Evolutionary conservation across 1,140 invertebrate species (phyloP).

Genomic region (Heliconius hermathena): DNA sequence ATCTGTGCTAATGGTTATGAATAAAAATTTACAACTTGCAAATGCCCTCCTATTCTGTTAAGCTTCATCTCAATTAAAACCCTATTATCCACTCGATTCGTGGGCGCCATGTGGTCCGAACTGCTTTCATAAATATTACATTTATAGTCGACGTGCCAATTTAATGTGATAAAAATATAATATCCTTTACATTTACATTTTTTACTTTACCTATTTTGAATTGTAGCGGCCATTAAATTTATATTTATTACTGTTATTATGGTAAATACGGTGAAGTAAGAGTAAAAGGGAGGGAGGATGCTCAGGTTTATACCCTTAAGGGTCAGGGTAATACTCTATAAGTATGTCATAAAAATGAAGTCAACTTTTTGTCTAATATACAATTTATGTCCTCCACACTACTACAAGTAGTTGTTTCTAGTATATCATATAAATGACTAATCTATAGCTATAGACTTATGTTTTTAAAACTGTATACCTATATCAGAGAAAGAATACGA

Average conservation of each 20-base stretch:
- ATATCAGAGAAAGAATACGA: too few relatives aligned
- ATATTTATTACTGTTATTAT: not conserved
- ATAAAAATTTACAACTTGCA: slow-evolving; percentile 41
- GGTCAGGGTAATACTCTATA: too few relatives aligned
- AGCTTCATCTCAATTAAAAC: slow-evolving; percentile 43
- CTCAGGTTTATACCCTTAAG: too few relatives aligned
- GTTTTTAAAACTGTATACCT: too few relatives aligned
- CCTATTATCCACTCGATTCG: slow-evolving; percentile 37
- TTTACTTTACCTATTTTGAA: not conserved
- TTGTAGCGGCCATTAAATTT: not conserved
- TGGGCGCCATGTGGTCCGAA: slow-evolving; percentile 39
- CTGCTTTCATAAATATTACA: slow-evolving; percentile 37
- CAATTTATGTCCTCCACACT: too few relatives aligned
- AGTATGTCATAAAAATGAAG: too few relatives aligned
- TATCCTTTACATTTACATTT: not conserved
- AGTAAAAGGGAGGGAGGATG: too few relatives aligned
- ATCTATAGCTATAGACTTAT: too few relatives aligned
- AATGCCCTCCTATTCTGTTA: slow-evolving; percentile 39
- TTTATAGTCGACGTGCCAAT: slow-evolving; percentile 27
- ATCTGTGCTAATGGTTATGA: slow-evolving; percentile 40
- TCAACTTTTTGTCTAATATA: too few relatives aligned
- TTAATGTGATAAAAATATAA: slow-evolving; percentile 16
- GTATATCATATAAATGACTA: too few relatives aligned
- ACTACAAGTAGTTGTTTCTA: too few relatives aligned
- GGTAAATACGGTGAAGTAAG: not conserved